Base-by-base conservation (phyloP, 2,888 invertebrate species). In the Drosophila gaucha region DNA sequence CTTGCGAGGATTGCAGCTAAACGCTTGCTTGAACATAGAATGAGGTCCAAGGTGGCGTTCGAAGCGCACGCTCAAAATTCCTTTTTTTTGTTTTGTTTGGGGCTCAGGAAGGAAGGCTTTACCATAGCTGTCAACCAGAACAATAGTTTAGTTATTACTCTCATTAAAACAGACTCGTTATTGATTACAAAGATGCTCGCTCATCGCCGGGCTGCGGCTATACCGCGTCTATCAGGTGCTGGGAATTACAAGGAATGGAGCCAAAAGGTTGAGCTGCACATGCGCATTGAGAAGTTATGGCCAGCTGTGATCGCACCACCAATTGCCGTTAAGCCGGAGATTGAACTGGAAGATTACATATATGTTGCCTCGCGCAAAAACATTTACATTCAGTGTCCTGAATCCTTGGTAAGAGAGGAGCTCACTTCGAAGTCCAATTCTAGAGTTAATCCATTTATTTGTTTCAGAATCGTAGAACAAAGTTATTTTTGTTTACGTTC, bases 51-150 rank as follows among this genome's bases (percentile, higher is more conserved):
- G 31, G 22, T 22, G 74, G 26, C 52, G 57, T 52, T 39, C 44
- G 60, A 63, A 69, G 69, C 67, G 65, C 74, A 50, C 74, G 46
- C 57, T 59, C 54, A 67, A 67, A 74, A 67, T 67, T 58, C 59
- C 46, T 52, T 74, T 67, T 35, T 39, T 59, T n/a, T 0, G 14
- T 46, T 52, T 74, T 67, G 39, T 39, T 59, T n/a, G 1, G 14
- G 36, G 36, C 8, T 39, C 18, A 12, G 18, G 3, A 24, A 39
- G 55, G n/a, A n/a, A n/a, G 9, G 8, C 54, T 46, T 39, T 8
- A 3, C 41, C 28, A 39, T 14, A 20, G 36, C 41, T 58, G 64
- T 54, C 51, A 69, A 31, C 8, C 22, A 20, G 9, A 18, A 41
- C 20, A 51, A 54, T 24, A 35, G 31, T 28, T 47, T 2, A 47